These are phyloP conservation scores for Epicauta chinensis DNA, from an alignment of 1,140 invertebrate species.

Conservation along the genomic window DNA sequence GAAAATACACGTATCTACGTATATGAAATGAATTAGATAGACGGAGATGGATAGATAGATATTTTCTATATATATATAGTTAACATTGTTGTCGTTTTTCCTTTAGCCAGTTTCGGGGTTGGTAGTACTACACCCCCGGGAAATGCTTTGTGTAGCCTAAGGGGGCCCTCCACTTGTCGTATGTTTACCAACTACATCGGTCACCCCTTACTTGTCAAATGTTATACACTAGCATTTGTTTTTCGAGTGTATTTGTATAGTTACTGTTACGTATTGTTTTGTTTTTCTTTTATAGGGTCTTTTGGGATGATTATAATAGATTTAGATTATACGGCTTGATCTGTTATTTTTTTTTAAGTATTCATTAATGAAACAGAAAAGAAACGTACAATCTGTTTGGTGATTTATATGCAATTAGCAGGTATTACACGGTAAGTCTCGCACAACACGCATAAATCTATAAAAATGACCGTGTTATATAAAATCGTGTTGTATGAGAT, in stretches of 20 bases:
- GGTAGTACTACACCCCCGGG: slow-evolving; percentile 16
- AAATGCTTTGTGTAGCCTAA: slow-evolving; percentile 21
- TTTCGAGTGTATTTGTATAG: slow-evolving; percentile 30
- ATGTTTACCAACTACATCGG: slow-evolving; percentile 17
- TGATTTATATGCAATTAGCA: too few relatives aligned
- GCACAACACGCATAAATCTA: too few relatives aligned
- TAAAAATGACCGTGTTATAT: too few relatives aligned
- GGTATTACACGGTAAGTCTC: too few relatives aligned
- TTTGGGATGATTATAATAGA: slow-evolving; percentile 13
- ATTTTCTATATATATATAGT: too few relatives aligned
- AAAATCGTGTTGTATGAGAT: too few relatives aligned
- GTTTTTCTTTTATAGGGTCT: slow-evolving; percentile 15
- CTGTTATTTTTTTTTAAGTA: too few relatives aligned
- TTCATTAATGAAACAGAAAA: too few relatives aligned
- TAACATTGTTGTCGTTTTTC: background rate
- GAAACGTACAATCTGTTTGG: too few relatives aligned
- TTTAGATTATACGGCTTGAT: slow-evolving; percentile 9
- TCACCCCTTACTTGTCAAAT: slow-evolving; percentile 14
- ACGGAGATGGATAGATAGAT: too few relatives aligned
- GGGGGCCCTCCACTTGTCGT: slow-evolving; percentile 7
- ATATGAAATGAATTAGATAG: too few relatives aligned
- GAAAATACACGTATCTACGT: background rate
- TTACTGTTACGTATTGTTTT: slow-evolving; percentile 13
- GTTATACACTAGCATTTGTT: slow-evolving; percentile 24
- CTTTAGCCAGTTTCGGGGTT: slow-evolving; percentile 5